Percentiles rank a stretch among this genome's conserved stretches.
phyloP scores from a whole-genome alignment of 1,140 invertebrate species.

The Ruditapes philippinarum region DNA sequence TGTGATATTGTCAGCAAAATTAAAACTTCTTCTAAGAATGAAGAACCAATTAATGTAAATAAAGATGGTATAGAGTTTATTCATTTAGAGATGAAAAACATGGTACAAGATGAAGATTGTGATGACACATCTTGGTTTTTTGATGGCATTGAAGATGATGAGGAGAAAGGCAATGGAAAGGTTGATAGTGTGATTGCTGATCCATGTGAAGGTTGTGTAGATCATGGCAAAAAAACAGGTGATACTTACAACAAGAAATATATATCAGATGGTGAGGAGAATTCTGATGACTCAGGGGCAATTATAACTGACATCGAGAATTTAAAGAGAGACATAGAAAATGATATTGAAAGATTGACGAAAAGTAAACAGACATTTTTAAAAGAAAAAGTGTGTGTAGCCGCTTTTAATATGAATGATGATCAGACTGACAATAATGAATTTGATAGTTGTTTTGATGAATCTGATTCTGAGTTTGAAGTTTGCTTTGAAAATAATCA shows the following conservation, averaged over 20 bases:
- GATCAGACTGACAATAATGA: neutral
- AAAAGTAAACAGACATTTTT: neutral
- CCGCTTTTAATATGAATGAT: neutral
- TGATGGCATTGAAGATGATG: neutral
- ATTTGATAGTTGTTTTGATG: conserved; percentile 21
- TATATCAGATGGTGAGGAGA: neutral
- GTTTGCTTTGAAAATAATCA: neutral
- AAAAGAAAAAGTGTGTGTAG: neutral
- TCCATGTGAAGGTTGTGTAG: neutral
- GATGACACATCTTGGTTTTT: conserved; percentile 28
- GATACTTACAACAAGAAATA: neutral
- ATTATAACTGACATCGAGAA: neutral
- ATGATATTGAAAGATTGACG: neutral
- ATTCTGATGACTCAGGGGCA: neutral
- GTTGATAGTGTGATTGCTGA: neutral
- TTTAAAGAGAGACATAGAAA: conserved; percentile 1
- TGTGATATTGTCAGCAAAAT: neutral
- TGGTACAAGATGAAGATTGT: neutral
- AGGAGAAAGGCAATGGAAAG: neutral
- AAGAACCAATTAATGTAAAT: neutral
- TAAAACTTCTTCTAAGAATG: neutral
- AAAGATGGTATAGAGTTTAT: neutral
- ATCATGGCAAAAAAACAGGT: neutral
- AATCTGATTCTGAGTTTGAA: conserved; percentile 10
- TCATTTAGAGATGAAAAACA: conserved; percentile 30